Conservation (phyloP, 2,797 vertebrate species). For the Xenentodon cancila region DNA sequence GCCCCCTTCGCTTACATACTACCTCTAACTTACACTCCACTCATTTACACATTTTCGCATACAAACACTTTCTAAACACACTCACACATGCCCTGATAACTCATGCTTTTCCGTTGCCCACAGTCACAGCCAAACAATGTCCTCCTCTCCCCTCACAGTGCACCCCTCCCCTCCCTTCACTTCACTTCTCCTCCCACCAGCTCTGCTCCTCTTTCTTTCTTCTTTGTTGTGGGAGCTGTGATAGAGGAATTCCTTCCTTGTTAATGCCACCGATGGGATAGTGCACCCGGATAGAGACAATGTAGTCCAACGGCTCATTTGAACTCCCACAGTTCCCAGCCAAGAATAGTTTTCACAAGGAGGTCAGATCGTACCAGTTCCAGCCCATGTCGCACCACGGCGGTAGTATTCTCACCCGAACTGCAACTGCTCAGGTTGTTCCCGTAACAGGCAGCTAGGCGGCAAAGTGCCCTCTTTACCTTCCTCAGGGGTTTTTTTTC, state of each 20-base stretch:
- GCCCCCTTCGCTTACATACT: slow-evolving; percentile 48
- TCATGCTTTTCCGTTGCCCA: slow-evolving; percentile 85
- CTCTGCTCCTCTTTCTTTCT: slow-evolving; percentile 79
- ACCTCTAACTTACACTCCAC: slow-evolving; percentile 52
- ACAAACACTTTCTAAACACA: slow-evolving; percentile 79
- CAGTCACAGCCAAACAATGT: slow-evolving; percentile 87
- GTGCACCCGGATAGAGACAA: slow-evolving; percentile 72
- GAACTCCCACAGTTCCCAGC: slow-evolving; percentile 71
- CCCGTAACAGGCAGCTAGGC: slow-evolving; percentile 71
- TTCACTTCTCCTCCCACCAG: slow-evolving; percentile 82
- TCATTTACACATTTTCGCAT: slow-evolving; percentile 72
- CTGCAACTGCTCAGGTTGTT: slow-evolving; percentile 67
- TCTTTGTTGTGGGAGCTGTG: slow-evolving; percentile 80
- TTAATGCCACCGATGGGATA: slow-evolving; percentile 74
- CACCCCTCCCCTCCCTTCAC: slow-evolving; percentile 73
- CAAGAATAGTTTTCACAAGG: slow-evolving; percentile 65
- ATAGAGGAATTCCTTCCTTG: slow-evolving; percentile 84
- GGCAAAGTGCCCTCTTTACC: slow-evolving; percentile 77
- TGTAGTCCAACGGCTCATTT: slow-evolving; percentile 76
- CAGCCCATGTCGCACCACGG: slow-evolving; percentile 16
- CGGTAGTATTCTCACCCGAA: slow-evolving; percentile 40
- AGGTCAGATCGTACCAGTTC: slow-evolving; percentile 58
- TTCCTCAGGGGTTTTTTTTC: slow-evolving; percentile 55
- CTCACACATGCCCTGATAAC: slow-evolving; percentile 79
- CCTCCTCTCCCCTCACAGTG: slow-evolving; percentile 75